These are phyloP conservation scores for Stegodyphus mimosarum DNA, from an alignment of 1,140 invertebrate genomes.

Conservation along the genomic window DNA sequence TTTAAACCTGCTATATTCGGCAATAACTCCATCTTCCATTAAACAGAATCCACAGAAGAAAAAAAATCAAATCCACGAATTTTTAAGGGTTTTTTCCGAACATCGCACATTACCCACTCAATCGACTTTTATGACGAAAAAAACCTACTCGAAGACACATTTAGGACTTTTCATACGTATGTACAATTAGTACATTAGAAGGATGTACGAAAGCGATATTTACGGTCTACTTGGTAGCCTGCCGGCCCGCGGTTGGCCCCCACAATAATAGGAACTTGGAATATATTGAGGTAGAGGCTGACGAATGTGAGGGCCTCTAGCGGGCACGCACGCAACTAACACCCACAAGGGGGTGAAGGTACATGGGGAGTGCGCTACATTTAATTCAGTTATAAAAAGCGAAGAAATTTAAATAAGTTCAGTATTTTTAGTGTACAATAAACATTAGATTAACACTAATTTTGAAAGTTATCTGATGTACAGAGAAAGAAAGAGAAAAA, in stretches of 20 bases:
- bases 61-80: background rate
- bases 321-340: slow-evolving; percentile 33
- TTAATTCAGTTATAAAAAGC: no score
- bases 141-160: background rate
- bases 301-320: slow-evolving; percentile 47
- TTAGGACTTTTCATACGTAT: background rate
- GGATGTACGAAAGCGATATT: background rate
- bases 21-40: background rate
- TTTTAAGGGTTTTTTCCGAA: no score
- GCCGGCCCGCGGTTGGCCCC: background rate
- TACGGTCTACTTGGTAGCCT: slow-evolving; percentile 2
- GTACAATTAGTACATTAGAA: background rate
- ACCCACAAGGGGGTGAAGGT: background rate
- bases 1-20: no score
- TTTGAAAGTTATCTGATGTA: no score
- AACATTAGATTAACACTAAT: no score
- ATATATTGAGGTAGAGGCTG: slow-evolving; percentile 28
- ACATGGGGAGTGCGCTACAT: no score
- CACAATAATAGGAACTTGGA: slow-evolving; percentile 51
- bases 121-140: background rate
- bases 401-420: no score
- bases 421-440: no score
- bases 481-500: no score
- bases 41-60: background rate
- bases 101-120: no score